Percentiles rank a stretch among this genome's conserved stretches.
These are phyloP conservation scores for Barbus barbus DNA, from an alignment of 2,113 vertebrate genomes.

Conservation along the genomic window DNA sequence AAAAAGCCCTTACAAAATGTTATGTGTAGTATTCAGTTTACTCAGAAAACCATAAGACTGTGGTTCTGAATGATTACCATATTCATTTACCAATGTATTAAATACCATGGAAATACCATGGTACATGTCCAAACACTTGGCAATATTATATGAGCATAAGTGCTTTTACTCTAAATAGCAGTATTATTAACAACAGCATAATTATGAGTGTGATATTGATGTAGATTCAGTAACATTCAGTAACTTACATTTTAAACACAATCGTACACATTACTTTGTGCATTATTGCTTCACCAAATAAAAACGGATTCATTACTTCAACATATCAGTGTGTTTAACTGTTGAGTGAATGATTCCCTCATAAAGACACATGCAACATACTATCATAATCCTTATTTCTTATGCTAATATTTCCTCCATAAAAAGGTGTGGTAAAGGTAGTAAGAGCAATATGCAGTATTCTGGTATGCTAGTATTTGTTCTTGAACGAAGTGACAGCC, in stretches of 20 bases:
- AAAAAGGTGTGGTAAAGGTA: too few species aligned
- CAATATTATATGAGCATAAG: background rate
- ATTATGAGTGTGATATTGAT: too few species aligned
- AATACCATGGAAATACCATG: background rate
- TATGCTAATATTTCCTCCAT: too few species aligned
- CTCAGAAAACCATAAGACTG: background rate
- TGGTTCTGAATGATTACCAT: too few species aligned
- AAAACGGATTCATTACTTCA: background rate
- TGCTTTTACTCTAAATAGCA: background rate
- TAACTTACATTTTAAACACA: too few species aligned
- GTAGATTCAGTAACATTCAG: too few species aligned
- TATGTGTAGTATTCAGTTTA: background rate
- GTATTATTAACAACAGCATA: background rate
- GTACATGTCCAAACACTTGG: background rate
- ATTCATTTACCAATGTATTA: background rate
- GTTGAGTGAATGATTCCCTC: background rate
- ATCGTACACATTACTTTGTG: too few species aligned
- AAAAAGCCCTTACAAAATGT: background rate
- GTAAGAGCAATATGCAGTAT: too few species aligned
- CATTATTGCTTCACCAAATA: too few species aligned
- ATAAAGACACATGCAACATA: background rate
- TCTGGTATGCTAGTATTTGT: too few species aligned
- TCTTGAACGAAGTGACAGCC: too few species aligned
- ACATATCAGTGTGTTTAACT: background rate
- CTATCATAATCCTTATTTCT: too few species aligned